Base-by-base conservation (phyloP, 1,140 invertebrate genomes). In the Eueides isabella region DNA sequence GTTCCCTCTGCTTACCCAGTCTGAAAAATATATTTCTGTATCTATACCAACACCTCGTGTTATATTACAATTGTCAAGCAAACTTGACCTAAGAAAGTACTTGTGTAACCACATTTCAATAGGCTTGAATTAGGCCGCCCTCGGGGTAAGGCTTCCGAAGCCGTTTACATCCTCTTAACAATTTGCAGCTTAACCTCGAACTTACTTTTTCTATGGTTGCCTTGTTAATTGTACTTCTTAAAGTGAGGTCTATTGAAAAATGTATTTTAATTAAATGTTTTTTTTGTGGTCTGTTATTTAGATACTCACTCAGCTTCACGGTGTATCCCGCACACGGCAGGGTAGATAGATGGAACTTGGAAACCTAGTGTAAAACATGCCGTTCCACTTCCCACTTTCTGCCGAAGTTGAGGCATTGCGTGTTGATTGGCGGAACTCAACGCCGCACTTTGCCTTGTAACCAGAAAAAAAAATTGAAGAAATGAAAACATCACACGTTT, bases 111-210 rank as follows among this genome's bases (percentile, higher is more conserved):
- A 63, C 61, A 63, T 63, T 30, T 63, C 29, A 70, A 74, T 74
- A 41, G 67, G 48, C 35, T 70, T 30, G 73, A 74, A 70, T 74
- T 74, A 74, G 73, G 41, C 23, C 41, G 35, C 38, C 64, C 66
- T 48, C 61, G 62, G 30, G 11, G 71, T 73, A 61, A 29, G 73
- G 73, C 73, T 74, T 74, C 73, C 30, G 67, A 74, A 74, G 73
- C 73, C 73, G 35, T 66, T 61, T 69, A 74, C 67, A 74, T 68
- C 62, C 67, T 55, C 67, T 74, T 74, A 74, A 66, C 62, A 38
- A 65, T 72, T 30, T 35, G 61, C 35, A 64, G 61, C 70, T 65
- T 72, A 65, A 61, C 70, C 63, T 64, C 38, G 62, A 66, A 73
- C 55, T 68, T 44, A 62, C 28, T 28, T 38, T 69, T 68, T 63